A percentile compares a stretch with the other conserved stretches of the same genome.
Evolutionary conservation across 2,113 vertebrate genomes (phyloP).

Genomic region (Bagarius yarrelli): DNA sequence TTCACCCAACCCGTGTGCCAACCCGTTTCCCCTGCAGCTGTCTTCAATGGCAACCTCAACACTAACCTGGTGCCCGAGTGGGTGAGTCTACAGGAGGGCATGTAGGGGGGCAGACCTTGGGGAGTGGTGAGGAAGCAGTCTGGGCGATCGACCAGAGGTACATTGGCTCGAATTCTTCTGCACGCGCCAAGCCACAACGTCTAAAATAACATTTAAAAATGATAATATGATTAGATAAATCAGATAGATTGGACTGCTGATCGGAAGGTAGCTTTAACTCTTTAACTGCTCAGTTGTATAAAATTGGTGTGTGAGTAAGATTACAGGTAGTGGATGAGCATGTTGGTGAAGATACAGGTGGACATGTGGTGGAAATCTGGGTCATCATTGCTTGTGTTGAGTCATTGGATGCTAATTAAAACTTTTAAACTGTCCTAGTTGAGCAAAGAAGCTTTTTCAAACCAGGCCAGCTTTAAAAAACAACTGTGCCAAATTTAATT

Average conservation of each 20-base stretch:
- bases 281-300: no score
- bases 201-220: no score
- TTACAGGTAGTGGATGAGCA: neutral
- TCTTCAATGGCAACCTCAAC: constrained; percentile 69
- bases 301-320: constrained; percentile 65
- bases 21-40: neutral
- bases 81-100: constrained; percentile 62
- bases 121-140: no score
- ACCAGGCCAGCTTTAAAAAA: constrained; percentile 45
- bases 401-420: constrained; percentile 38
- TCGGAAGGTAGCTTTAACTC: no score
- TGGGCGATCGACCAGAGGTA: no score
- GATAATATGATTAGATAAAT: no score
- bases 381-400: constrained; percentile 36
- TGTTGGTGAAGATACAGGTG: constrained; percentile 64
- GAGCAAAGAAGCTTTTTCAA: constrained; percentile 35
- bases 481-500: constrained; percentile 41
- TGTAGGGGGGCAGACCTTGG: no score
- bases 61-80: constrained; percentile 59
- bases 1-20: constrained; percentile 77
- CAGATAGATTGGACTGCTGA: no score
- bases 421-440: constrained; percentile 43
- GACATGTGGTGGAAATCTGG: neutral
- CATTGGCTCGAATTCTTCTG: no score
- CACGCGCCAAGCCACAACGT: no score